These are phyloP conservation scores for Aporophyla nigra DNA, from an alignment of 2,888 invertebrate species.

Conservation along the genomic window DNA sequence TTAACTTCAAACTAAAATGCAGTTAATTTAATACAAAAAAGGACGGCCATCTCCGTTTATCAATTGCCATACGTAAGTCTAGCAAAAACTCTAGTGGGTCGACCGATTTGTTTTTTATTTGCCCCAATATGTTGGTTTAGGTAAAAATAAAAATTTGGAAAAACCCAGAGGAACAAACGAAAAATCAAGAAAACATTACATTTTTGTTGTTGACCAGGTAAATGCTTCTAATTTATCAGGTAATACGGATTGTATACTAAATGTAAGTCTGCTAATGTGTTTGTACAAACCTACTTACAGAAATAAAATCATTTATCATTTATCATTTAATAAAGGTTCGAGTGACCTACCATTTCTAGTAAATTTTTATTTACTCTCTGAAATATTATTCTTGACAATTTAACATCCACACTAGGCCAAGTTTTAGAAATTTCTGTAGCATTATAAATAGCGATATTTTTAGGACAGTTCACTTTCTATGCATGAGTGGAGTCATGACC, in stretches of 20 bases:
- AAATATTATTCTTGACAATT: not conserved
- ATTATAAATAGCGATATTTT: slow-evolving; percentile 27
- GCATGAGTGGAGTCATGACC: slow-evolving; percentile 66
- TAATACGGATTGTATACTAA: slow-evolving; percentile 19
- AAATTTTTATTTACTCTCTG: not conserved
- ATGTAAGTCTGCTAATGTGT: not conserved
- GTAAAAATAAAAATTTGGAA: too few relatives aligned
- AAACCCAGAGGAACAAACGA: too few relatives aligned
- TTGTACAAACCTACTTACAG: too few relatives aligned
- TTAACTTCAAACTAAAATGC: not conserved
- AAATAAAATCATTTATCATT: too few relatives aligned
- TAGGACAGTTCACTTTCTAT: slow-evolving; percentile 69
- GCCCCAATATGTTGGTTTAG: too few relatives aligned
- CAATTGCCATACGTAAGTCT: too few relatives aligned
- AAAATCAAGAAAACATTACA: too few relatives aligned
- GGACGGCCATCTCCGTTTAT: not conserved
- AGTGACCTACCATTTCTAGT: not conserved
- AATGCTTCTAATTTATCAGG: slow-evolving; percentile 3
- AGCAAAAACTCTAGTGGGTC: too few relatives aligned
- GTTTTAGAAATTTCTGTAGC: slow-evolving; percentile 13
- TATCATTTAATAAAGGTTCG: too few relatives aligned
- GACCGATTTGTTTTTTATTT: too few relatives aligned
- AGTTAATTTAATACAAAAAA: not conserved
- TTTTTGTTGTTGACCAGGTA: not conserved
- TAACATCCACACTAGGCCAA: not conserved